Percentiles rank a stretch among this genome's conserved stretches.
Evolutionary conservation across 2,797 vertebrate genomes (phyloP).

Genomic region (Alfaro cultratus): DNA sequence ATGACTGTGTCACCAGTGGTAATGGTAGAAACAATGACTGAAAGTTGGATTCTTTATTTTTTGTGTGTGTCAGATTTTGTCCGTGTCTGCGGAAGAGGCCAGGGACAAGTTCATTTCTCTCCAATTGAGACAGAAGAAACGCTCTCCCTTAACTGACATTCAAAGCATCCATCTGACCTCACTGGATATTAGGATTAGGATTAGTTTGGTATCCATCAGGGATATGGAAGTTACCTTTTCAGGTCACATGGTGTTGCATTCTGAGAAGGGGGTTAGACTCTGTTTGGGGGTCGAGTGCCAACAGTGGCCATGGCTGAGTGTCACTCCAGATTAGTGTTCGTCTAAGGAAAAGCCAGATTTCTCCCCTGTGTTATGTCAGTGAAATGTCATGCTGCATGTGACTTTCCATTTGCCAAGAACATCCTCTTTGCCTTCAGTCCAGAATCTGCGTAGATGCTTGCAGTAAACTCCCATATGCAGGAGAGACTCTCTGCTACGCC

Average conservation of each 20-base stretch:
- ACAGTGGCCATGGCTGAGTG: slow-evolving; percentile 72
- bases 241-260: slow-evolving; percentile 73
- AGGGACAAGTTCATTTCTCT: slow-evolving; percentile 35
- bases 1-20: not conserved
- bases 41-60: not conserved
- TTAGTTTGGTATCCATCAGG: slow-evolving; percentile 60
- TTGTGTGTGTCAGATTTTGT: not conserved
- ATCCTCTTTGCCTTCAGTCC: slow-evolving; percentile 71
- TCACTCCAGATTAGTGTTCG: slow-evolving; percentile 80
- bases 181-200: slow-evolving; percentile 57
- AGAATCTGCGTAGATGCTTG: slow-evolving; percentile 61
- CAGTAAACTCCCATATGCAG: slow-evolving; percentile 55
- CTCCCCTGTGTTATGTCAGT: slow-evolving; percentile 61
- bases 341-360: slow-evolving; percentile 54
- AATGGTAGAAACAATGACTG: not conserved
- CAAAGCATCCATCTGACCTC: slow-evolving; percentile 32
- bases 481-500: slow-evolving; percentile 38
- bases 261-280: slow-evolving; percentile 24
- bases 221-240: slow-evolving; percentile 69
- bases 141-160: slow-evolving; percentile 26
- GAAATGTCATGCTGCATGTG: slow-evolving; percentile 73
- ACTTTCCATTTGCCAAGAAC: slow-evolving; percentile 63
- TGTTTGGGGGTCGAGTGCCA: slow-evolving; percentile 33
- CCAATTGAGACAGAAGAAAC: slow-evolving; percentile 21
- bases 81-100: slow-evolving; percentile 28